Evolutionary conservation across 2,888 invertebrate species (phyloP), one percentile per base, ranked within the genome.

Genomic region (Gymnosoma rotundatum): DNA sequence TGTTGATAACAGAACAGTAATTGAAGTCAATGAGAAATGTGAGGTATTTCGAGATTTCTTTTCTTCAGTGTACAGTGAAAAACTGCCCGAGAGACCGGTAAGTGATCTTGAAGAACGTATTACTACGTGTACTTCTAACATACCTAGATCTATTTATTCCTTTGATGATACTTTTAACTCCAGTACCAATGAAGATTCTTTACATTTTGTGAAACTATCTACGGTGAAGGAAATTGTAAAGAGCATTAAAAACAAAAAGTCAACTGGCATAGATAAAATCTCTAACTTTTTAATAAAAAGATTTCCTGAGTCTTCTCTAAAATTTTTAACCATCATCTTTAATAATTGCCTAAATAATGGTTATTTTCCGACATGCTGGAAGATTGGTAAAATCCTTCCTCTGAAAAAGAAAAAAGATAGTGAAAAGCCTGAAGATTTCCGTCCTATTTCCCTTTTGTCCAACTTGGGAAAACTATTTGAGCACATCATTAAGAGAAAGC

Each of bases 321-420:
- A n/a, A n/a, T n/a, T n/a, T n/a, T n/a, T n/a, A n/a, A n/a, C n/a
- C n/a, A n/a, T n/a, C n/a, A n/a, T n/a, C n/a, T n/a, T n/a, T n/a
- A n/a, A n/a, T n/a, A n/a, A n/a, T n/a, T n/a, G n/a, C n/a, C n/a
- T n/a, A n/a, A n/a, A n/a, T n/a, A n/a, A n/a, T 25, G 18, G 58
- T 2, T 70, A 70, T 12, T 45, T 70, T 38, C 54, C 67, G 9
- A 6, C 52, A 14, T 6, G 3, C 10, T 54, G 67, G 48, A 67
- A 67, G 12, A 5, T n/a, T 36, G 67, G 14, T 38, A 52, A 69
- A 69, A 54, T 69, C 38, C 12, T 56, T 0, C 56, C 56, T 2
- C 10, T 66, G 4, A 52, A 36, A n/a, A 66, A 66, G 36, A 50
- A 42, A 8, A 8, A 8, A 42, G 10, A 9, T 10, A 42, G 8